Base-by-base conservation (phyloP, 2,888 invertebrate species). In the Ophraella communa region DNA sequence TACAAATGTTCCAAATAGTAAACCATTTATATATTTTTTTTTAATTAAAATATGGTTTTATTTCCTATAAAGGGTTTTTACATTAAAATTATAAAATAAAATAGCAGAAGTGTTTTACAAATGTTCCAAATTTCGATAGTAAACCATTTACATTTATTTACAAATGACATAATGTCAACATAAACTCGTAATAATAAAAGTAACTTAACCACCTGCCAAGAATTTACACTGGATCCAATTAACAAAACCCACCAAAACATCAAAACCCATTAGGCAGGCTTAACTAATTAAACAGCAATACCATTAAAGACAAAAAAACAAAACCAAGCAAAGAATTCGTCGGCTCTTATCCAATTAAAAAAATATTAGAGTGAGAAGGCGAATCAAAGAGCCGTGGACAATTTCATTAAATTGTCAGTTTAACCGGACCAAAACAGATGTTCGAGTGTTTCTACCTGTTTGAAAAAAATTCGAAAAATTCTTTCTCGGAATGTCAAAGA, bases 371-470 rank as follows among this genome's bases (percentile, higher is more conserved):
- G 35, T n/a, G 30, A 39, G 51, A 64, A 59, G 39, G 62, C 47
- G 56, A 62, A 51, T 56, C n/a, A 63, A 72, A 71, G 51, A 70
- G 67, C 71, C 62, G 63, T 66, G 71, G 70, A 74, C 71, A 71
- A 74, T 75, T 76, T 73, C 75, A 77, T 76, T 75, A 77, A 77
- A 77, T 76, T 73, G 76, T 77, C 76, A 73, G 72, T 71, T 71
- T 69, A 68, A 71, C 66, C 55, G 63, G 65, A 18, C 64, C 64
- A 52, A 67, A 76, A 77, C 77, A 77, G 76, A 76, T 77, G 77
- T 77, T 73, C 71, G 65, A 67, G 69, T 74, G 71, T 78, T 77
- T 75, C 77, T 79, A 79, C 78, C 79, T 79, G 79, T 77, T 78
- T 74, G 64, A 67, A 77, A 76, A n/a, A 76, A 76, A 79, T 79